Evolutionary conservation across 2,797 vertebrate species (phyloP).

Genomic region (Clarias fuscus): DNA sequence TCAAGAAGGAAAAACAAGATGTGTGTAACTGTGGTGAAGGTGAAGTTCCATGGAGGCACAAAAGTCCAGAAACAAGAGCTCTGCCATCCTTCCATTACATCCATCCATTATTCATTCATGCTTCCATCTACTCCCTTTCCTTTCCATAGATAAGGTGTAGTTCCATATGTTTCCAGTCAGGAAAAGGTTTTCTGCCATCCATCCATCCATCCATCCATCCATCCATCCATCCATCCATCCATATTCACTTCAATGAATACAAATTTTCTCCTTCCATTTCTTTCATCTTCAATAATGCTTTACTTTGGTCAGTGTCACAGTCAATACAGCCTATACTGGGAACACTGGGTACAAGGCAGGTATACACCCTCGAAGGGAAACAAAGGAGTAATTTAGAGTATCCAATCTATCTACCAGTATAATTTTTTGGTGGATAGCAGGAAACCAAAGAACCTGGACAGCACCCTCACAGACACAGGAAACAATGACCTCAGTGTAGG

Average conservation of each 20-base stretch:
- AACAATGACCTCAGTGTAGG: neutral
- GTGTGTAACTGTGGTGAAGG: neutral
- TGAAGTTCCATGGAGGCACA: neutral
- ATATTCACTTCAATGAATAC: neutral
- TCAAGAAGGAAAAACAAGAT: conserved; percentile 23
- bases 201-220: neutral
- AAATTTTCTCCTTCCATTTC: neutral
- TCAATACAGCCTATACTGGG: neutral
- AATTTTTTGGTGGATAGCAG: neutral
- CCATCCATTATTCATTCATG: neutral
- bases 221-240: neutral
- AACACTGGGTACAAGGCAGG: neutral
- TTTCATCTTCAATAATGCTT: neutral
- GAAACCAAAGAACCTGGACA: neutral
- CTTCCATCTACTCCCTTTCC: too few relatives aligned
- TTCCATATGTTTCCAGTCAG: too few relatives aligned
- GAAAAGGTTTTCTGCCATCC: too few relatives aligned
- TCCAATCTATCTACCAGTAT: neutral
- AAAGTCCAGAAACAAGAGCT: neutral
- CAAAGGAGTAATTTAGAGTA: neutral
- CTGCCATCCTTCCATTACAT: too few relatives aligned
- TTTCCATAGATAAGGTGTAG: too few relatives aligned
- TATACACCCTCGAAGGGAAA: neutral
- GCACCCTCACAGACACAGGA: neutral
- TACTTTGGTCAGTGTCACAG: neutral